Base-by-base conservation (phyloP, 1,140 invertebrate species). In the Rhopalosiphum maidis region DNA sequence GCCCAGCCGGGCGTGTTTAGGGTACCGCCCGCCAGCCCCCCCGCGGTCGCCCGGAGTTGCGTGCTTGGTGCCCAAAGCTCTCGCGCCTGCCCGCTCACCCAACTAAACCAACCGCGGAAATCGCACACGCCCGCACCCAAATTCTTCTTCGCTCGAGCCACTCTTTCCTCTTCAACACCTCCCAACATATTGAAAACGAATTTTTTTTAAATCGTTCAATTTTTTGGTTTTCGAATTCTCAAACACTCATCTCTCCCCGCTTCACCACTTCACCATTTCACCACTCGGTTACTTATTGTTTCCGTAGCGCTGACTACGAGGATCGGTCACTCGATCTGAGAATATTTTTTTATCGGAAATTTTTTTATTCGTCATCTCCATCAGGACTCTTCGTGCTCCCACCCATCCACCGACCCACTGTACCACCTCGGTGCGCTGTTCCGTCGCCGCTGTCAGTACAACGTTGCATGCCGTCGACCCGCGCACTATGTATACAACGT, bases 21-120 rank as follows among this genome's bases (percentile, higher is more conserved):
- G 89, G 89, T 68, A 90, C 89, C 89, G 55, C 55, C 89, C 89
- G 89, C 15, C 55, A 41, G 41, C 55, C 89, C 89, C 87, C 89
- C 89, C 37, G 55, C 55, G 15, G 25, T 41, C 89, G 3, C 89
- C 54, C 37, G 55, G 89, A 90, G 55, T 68, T 89, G 88, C 88
- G 48, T 55, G 48, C 23, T 37, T 23, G 88, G 55, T 25, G 25
- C 89, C 54, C 55, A 68, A 68, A 90, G 89, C 55, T 90, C 15
- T 90, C 54, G 54, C 89, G 89, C 89, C 46, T 87, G 87, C n/a
- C 88, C 88, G 54, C 51, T 35, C 46, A 48, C 88, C 88, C 88
- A 51, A 54, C 55, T 41, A 54, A 55, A 25, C 89, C 89, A 90
- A 90, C 89, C 41, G 18, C 55, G 55, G 43, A 60, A 68, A 90